Evolutionary conservation across 2,888 invertebrate genomes (phyloP).

Genomic region (Pilophorus perplexus): DNA sequence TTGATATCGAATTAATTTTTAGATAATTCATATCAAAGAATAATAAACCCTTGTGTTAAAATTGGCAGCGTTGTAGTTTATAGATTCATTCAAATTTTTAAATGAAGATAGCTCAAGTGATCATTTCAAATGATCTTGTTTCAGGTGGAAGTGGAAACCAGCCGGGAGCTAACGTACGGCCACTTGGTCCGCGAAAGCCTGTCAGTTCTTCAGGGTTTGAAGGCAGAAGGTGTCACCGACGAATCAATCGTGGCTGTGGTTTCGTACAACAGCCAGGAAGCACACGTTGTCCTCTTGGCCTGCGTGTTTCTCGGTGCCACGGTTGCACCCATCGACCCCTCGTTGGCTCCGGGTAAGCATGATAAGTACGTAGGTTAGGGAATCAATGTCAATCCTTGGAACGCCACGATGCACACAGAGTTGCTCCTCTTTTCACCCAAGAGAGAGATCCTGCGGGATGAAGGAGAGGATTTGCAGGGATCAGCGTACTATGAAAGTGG

Average conservation of each 20-base stretch:
- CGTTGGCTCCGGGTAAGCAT: constrained; percentile 42
- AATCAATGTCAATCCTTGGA: too few relatives aligned
- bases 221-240: constrained; percentile 41
- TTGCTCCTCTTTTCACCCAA: neutral
- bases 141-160: constrained; percentile 47
- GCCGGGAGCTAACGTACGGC: constrained; percentile 45
- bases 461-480: neutral
- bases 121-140: too few relatives aligned
- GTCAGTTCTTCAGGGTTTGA: constrained; percentile 45
- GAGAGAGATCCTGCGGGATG: neutral
- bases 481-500: too few relatives aligned
- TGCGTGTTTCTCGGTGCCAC: constrained; percentile 45
- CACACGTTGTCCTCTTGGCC: constrained; percentile 45
- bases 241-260: constrained; percentile 39
- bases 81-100: too few relatives aligned
- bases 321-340: constrained; percentile 44
- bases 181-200: constrained; percentile 43
- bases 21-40: too few relatives aligned
- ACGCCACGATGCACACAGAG: too few relatives aligned
- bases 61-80: too few relatives aligned
- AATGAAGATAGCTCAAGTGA: too few relatives aligned
- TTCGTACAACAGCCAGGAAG: constrained; percentile 46
- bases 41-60: too few relatives aligned
- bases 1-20: too few relatives aligned
- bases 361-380: neutral